These are phyloP conservation scores for Macrophya alboannulata DNA, from an alignment of 2,888 invertebrate species.

Conservation along the genomic window DNA sequence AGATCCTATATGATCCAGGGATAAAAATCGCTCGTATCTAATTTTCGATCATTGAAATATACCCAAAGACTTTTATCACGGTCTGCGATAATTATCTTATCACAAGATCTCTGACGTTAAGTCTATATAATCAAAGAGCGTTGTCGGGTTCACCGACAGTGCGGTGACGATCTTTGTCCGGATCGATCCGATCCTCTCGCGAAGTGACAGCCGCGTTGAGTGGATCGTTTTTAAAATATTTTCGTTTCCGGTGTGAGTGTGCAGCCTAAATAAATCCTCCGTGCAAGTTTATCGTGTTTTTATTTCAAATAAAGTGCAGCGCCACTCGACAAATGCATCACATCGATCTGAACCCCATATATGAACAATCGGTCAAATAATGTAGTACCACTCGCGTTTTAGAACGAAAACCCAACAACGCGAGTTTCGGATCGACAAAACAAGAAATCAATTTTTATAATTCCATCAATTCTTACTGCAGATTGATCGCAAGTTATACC, in stretches of 20 bases:
- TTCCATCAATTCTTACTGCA: not conserved
- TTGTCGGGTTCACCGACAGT: conserved; percentile 34
- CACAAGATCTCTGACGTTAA: conserved; percentile 30
- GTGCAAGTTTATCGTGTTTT: conserved; percentile 6
- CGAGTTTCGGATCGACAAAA: not conserved
- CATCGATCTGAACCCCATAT: conserved; percentile 47
- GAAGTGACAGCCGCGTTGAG: conserved; percentile 47
- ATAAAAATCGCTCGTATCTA: conserved; percentile 7
- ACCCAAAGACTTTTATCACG: conserved; percentile 3
- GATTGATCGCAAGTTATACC: not conserved
- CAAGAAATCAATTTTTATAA: not conserved
- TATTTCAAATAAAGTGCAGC: not conserved
- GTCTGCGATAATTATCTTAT: conserved; percentile 52
- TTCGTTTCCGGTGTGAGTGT: not conserved
- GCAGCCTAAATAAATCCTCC: conserved; percentile 1
- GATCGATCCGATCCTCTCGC: conserved; percentile 50
- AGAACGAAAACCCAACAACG: conserved; percentile 1
- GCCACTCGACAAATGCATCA: conserved; percentile 42
- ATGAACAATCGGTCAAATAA: conserved; percentile 54
- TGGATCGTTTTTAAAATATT: conserved; percentile 4
- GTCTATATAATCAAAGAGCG: conserved; percentile 50
- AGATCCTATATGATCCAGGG: not conserved
- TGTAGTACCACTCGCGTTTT: conserved; percentile 22
- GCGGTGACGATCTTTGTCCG: conserved; percentile 42
- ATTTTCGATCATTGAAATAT: conserved; percentile 54